Evolutionary conservation across 2,113 vertebrate genomes (phyloP), one percentile per base, ranked within the genome.

Genomic region (Hipposideros armiger): DNA sequence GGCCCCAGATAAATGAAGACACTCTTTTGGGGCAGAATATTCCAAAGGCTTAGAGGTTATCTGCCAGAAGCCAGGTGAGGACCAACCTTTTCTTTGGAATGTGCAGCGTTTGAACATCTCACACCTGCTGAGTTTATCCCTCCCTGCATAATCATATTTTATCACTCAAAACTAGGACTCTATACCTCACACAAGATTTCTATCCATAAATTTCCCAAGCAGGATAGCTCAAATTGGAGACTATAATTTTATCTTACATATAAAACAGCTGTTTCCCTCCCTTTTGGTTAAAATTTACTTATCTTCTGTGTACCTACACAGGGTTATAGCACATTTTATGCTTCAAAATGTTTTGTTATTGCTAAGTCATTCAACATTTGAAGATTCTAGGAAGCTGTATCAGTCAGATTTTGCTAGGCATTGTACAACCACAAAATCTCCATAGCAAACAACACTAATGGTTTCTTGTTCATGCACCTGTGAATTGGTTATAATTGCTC

Each of bases 261-360:
- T 83, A 50, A 83, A 77, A 62, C 40, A 30, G 2, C 11, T 76
- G 1, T 81, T 89, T 60, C 28, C 32, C 16, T 28, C 5, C 2
- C 15, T 77, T 77, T 11, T 50, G 52, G 19, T 52, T 80, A 58
- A 92, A 77, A 95, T 74, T 69, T 17, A 66, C 30, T 88, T 77
- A 66, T 67, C 24, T 69, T 72, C 45, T 54, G 19, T 54, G 36
- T 90, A 62, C 42, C n/a, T 77, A 11, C 28, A 54, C 62, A 24
- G 78, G 24, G 54, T 89, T 42, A 84, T n/a, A 80, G 56, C 22
- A 86, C 3, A 72, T 67, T 94, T 97, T 58, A 50, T 82, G 4
- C 64, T 80, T 40, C 86, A 45, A 80, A 87, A 84, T 87, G 0
- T 67, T 97, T 77, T 78, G 20, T n/a, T 93, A 42, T 36, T 92